A percentile compares a stretch with the other conserved stretches of the same genome.
These are phyloP conservation scores for Lampropteryx suffumata DNA, from an alignment of 2,888 invertebrate species.

Conservation along the genomic window DNA sequence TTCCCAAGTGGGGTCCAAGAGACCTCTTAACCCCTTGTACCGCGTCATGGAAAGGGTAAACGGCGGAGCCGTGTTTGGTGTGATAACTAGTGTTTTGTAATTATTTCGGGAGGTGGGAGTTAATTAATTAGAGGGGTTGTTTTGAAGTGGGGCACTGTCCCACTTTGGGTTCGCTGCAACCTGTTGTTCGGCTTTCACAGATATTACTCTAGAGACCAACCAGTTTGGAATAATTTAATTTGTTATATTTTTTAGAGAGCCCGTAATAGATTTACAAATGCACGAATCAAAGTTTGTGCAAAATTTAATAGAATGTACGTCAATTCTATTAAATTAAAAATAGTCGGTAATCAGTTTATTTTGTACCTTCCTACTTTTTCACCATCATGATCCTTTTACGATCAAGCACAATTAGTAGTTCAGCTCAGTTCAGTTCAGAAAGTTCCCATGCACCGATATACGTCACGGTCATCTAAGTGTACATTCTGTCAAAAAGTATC, in stretches of 20 bases:
- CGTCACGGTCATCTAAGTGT: no score
- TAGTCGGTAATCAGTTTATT: no score
- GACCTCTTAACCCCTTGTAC: conserved; percentile 43
- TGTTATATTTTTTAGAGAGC: not conserved
- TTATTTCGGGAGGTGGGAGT: conserved; percentile 22
- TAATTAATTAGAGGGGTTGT: conserved; percentile 18
- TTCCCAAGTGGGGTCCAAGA: conserved; percentile 57
- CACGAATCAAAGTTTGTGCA: no score
- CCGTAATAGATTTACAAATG: no score
- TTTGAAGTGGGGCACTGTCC: conserved; percentile 1
- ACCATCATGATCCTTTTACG: no score
- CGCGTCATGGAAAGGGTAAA: conserved; percentile 50
- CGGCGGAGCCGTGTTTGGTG: conserved; percentile 49
- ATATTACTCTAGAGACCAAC: not conserved
- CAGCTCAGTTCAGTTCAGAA: no score
- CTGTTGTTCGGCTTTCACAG: conserved; percentile 12
- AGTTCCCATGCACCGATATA: no score
- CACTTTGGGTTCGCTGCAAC: conserved; percentile 8
- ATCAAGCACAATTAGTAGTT: no score
- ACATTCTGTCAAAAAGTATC: no score
- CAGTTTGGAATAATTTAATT: conserved; percentile 2
- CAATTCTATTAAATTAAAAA: no score
- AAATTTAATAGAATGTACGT: no score
- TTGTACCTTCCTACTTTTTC: no score
- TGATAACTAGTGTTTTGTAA: conserved; percentile 36